phyloP scores from a whole-genome alignment of 1,140 invertebrate species.

The Phymastichus coffea region DNA sequence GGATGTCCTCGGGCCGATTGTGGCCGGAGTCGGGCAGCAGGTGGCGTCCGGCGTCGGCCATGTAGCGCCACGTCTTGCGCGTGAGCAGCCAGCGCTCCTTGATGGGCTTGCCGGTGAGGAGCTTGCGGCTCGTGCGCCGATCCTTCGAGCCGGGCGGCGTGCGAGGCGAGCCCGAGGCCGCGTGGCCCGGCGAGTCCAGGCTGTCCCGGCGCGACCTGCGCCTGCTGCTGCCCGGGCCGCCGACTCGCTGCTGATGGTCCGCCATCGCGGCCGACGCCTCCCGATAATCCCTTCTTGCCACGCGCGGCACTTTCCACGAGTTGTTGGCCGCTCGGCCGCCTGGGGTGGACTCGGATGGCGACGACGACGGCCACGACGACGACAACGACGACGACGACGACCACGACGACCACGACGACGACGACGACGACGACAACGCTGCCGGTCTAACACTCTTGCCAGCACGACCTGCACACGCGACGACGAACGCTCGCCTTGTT shows the following conservation, averaged over 20 bases:
- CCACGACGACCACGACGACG: too few relatives aligned
- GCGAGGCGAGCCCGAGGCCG: conserved; percentile 12
- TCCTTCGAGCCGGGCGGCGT: conserved; percentile 45
- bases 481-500: too few relatives aligned
- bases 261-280: conserved; percentile 52
- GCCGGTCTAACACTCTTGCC: too few relatives aligned
- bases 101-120: conserved; percentile 55
- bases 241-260: too few relatives aligned
- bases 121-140: conserved; percentile 43
- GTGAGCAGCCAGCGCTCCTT: conserved; percentile 83
- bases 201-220: conserved; percentile 45
- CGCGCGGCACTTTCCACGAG: conserved; percentile 50
- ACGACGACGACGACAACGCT: too few relatives aligned
- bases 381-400: not conserved
- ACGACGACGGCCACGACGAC: not conserved
- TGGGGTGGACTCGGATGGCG: not conserved
- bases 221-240: conserved; percentile 42
- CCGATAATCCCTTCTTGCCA: conserved; percentile 45
- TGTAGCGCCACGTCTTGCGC: conserved; percentile 86
- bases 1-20: conserved; percentile 65
- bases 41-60: conserved; percentile 83
- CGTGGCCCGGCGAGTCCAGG: conserved; percentile 25
- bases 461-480: too few relatives aligned
- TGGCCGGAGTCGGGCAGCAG: conserved; percentile 71
- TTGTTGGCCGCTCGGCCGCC: not conserved